Conservation (phyloP, 2,888 invertebrate genomes). For the Neocrepidodera transversa region DNA sequence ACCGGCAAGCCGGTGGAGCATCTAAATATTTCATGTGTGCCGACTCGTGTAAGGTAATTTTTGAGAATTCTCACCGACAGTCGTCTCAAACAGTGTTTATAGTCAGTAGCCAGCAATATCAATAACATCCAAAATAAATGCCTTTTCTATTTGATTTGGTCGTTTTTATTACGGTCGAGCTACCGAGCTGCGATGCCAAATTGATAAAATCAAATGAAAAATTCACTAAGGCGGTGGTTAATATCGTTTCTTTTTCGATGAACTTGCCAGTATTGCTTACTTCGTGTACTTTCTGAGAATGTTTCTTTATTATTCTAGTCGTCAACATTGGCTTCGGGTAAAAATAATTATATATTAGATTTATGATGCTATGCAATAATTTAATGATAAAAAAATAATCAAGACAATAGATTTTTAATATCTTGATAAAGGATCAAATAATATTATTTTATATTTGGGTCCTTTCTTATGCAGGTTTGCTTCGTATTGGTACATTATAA, state of each 20-base stretch:
- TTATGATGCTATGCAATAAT: too few relatives aligned
- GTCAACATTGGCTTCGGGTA: too few relatives aligned
- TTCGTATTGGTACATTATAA: too few relatives aligned
- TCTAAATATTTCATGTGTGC: conserved; percentile 46
- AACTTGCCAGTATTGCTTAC: not conserved
- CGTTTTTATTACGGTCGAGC: conserved; percentile 45
- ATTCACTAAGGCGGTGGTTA: conserved; percentile 25
- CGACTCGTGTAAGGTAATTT: conserved; percentile 43
- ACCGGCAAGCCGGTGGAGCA: conserved; percentile 17
- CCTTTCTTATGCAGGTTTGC: too few relatives aligned
- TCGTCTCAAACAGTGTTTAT: conserved; percentile 57
- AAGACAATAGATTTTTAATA: too few relatives aligned
- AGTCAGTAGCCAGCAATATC: conserved; percentile 54
- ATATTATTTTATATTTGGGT: too few relatives aligned
- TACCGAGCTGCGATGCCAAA: conserved; percentile 20
- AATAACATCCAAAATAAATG: conserved; percentile 57
- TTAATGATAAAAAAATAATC: too few relatives aligned
- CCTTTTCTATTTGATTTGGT: conserved; percentile 54
- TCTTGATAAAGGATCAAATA: too few relatives aligned
- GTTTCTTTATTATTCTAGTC: not conserved
- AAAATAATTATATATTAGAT: too few relatives aligned
- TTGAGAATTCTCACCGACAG: conserved; percentile 53
- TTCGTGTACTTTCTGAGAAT: not conserved
- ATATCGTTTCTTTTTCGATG: conserved; percentile 13
- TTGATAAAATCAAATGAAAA: conserved; percentile 35